Conservation (phyloP, 1,140 invertebrate genomes). For the Trachymyrmex septentrionalis region DNA sequence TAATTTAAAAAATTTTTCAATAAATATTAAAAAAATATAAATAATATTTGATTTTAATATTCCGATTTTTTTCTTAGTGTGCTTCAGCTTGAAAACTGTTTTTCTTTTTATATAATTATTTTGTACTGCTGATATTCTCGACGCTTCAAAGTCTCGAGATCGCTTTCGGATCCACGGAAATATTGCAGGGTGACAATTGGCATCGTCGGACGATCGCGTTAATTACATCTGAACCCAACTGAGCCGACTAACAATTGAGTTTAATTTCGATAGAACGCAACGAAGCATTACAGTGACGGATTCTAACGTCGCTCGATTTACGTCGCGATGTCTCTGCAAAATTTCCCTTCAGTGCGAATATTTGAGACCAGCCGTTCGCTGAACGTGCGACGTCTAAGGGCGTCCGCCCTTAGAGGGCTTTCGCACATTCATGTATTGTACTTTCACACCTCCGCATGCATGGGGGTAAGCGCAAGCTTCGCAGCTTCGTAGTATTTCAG, state of each 20-base stretch:
- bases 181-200: not conserved
- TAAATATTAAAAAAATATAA: too few species aligned
- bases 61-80: too few species aligned
- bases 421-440: conserved; percentile 24
- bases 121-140: not conserved
- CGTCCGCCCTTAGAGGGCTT: conserved; percentile 37
- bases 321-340: conserved; percentile 13
- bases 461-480: not conserved
- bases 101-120: not conserved
- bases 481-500: conserved; percentile 52
- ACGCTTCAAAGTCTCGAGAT: not conserved
- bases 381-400: conserved; percentile 15
- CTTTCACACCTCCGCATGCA: not conserved
- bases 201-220: not conserved
- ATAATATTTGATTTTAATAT: too few species aligned
- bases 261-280: not conserved
- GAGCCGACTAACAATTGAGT: not conserved
- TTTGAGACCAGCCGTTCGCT: not conserved
- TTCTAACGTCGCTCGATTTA: not conserved
- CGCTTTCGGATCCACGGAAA: not conserved
- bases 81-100: too few species aligned
- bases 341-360: not conserved
- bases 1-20: too few species aligned
- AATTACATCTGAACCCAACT: too few species aligned
- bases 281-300: not conserved